Base-by-base conservation (phyloP, 2,888 invertebrate genomes). In the Andrena haemorrhoa region DNA sequence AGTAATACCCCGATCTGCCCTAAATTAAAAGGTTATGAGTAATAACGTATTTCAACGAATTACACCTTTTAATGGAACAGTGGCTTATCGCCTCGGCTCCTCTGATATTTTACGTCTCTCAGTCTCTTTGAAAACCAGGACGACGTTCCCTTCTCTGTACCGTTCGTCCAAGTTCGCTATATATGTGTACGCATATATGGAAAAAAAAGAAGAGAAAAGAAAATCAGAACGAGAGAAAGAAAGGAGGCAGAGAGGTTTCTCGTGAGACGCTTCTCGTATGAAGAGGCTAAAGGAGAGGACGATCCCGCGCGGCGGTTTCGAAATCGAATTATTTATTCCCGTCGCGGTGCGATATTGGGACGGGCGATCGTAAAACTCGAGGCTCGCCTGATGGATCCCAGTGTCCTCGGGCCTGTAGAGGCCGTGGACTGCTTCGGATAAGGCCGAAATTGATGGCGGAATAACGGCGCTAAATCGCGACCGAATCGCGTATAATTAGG, bases 401-500 rank as follows among this genome's bases (percentile, higher is more conserved):
- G 81, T 80, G 84, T 85, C 81, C 65, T 79, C 83, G 70, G 66
- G 75, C 35, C 68, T 61, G 61, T 41, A n/a, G 80, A 63, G 72
- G 70, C 66, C 82, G 81, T 73, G 81, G 84, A 83, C 88, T 82
- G 83, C 75, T 86, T 87, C 85, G 86, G 82, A 87, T 85, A 88
- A 89, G 90, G 83, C 79, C 56, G 82, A 80, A 86, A 89, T 87
- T 87, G 82, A 90, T 86, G 87, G 79, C 70, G 82, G 82, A 89
- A 88, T 91, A 91, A 90, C 90, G 90, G 89, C 88, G 84, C 75
- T 87, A 89, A 88, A 88, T 88, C 89, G 84, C 84, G 82, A 79
- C 84, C 86, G 84, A 89, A 88, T 89, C 86, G 84, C 84, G 83
- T 83, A 89, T 90, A 91, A 91, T 91, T 91, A 88, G 89, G 86